phyloP scores from a whole-genome alignment of 2,888 invertebrate genomes.

The Drosophila imparisetae region DNA sequence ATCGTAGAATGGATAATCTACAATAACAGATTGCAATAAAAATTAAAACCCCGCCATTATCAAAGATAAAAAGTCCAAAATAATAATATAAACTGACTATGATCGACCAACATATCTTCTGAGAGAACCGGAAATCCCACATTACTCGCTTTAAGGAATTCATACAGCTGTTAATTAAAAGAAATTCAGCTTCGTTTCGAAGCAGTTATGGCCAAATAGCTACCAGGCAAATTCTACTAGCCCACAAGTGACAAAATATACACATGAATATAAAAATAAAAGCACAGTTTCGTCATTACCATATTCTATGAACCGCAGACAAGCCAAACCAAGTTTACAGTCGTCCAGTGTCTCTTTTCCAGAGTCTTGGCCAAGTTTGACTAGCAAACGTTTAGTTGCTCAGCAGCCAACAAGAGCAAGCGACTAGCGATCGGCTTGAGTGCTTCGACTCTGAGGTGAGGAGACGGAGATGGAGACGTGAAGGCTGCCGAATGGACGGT shows the following conservation, averaged over 20 bases:
- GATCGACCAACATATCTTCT: not conserved
- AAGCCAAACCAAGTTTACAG: conserved; percentile 14
- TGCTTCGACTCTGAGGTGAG: conserved; percentile 8
- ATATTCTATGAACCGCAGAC: conserved; percentile 58
- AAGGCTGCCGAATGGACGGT: conserved; percentile 56
- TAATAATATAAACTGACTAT: not conserved
- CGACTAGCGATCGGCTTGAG: conserved; percentile 32
- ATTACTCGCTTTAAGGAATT: conserved; percentile 9
- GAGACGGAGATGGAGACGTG: conserved; percentile 16
- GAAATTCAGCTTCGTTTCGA: conserved; percentile 19
- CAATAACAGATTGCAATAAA: not conserved
- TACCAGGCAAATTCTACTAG: conserved; percentile 39
- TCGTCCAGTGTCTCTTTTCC: conserved; percentile 42
- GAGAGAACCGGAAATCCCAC: conserved; percentile 35
- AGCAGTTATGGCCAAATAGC: conserved; percentile 24
- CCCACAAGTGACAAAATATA: conserved; percentile 73
- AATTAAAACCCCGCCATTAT: not conserved
- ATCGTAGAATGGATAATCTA: not conserved
- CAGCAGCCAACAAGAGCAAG: conserved; percentile 51
- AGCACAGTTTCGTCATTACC: conserved; percentile 65
- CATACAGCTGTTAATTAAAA: conserved; percentile 25
- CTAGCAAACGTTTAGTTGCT: conserved; percentile 64
- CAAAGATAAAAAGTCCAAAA: not conserved
- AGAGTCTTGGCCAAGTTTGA: conserved; percentile 66
- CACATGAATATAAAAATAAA: conserved; percentile 71